Percentiles rank a stretch among this genome's conserved stretches.
Conservation (phyloP, 2,797 vertebrate genomes). For the Odontamblyopus rebecca region DNA sequence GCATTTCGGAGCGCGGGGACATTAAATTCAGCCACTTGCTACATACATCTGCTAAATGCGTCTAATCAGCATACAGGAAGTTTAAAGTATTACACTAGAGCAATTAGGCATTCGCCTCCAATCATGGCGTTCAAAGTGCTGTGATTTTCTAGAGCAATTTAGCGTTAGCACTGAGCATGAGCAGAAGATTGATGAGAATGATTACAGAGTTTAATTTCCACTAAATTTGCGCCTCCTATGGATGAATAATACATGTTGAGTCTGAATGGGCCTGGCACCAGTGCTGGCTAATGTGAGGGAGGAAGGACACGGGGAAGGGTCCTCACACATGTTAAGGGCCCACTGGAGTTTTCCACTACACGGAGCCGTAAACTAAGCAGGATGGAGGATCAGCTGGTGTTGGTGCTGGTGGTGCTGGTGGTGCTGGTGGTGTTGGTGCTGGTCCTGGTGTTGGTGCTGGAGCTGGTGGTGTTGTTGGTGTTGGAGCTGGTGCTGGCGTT, state of each 20-base stretch:
- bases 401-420: too few relatives aligned
- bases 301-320: conserved; percentile 23
- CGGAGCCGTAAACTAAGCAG: conserved; percentile 33
- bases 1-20: not conserved
- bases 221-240: conserved; percentile 22
- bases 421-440: not conserved
- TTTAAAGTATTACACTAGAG: conserved; percentile 6
- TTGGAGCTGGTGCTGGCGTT: too few relatives aligned
- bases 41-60: conserved; percentile 13
- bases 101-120: conserved; percentile 42
- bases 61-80: conserved; percentile 42
- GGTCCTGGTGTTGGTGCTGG: too few relatives aligned
- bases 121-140: conserved; percentile 36
- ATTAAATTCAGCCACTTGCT: not conserved
- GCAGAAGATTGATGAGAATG: conserved; percentile 29
- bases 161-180: conserved; percentile 15
- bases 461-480: too few relatives aligned
- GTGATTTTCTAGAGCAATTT: conserved; percentile 21
- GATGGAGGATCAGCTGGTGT: conserved; percentile 21
- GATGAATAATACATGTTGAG: conserved; percentile 55
- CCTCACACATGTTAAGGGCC: conserved; percentile 17
- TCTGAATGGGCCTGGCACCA: conserved; percentile 36
- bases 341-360: conserved; percentile 42
- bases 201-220: conserved; percentile 31
- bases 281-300: conserved; percentile 41